Base-by-base conservation (phyloP, 2,113 vertebrate genomes). In the Malaclemys terrapin region DNA sequence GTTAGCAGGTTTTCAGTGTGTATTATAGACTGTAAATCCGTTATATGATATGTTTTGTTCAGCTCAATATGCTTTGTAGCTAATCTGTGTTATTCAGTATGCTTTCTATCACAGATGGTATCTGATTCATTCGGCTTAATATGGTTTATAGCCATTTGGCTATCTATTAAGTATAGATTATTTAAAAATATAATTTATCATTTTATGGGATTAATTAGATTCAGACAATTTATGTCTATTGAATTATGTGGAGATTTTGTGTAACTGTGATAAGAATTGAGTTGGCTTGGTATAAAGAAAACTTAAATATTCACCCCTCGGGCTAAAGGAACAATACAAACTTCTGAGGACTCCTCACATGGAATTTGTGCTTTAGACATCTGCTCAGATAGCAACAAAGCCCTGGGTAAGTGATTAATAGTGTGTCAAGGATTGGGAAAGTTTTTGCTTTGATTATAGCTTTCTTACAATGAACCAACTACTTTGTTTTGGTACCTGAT, bases 181-280 rank as follows among this genome's bases (percentile, higher is more conserved):
- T 89, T 6, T 5, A 0, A 14, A 82, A 80, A 19, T 22, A n/a
- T 80, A 89, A 86, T 97, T 88, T 90, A 75, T 52, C 89, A 87
- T 76, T 96, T 95, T 81, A 52, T 45, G 25, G 75, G 86, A 97
- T 97, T 97, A 95, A 96, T 96, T 88, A 96, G 87, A 69, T 80
- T 81, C 91, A 95, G 93, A 86, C 62, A 93, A 94, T 95, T 96
- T 35, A 5, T 27, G 4, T 9, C 87, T 88, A 3, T 57, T 93
- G 93, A 95, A 80, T 79, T 92, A 79, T 16, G 88, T 1, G 8
- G 57, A 0, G 8, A 78, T 81, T 97, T 97, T 96, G 80, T 97
- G 88, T 75, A 85, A 62, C 82, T 83, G 50, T 86, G 95, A 95
- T 97, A 96, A 97, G 91, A 87, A 91, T 20, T 27, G 87, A 49